These are phyloP conservation scores for Catostomus latipinnis DNA, from an alignment of 2,797 vertebrate genomes.

Conservation along the genomic window DNA sequence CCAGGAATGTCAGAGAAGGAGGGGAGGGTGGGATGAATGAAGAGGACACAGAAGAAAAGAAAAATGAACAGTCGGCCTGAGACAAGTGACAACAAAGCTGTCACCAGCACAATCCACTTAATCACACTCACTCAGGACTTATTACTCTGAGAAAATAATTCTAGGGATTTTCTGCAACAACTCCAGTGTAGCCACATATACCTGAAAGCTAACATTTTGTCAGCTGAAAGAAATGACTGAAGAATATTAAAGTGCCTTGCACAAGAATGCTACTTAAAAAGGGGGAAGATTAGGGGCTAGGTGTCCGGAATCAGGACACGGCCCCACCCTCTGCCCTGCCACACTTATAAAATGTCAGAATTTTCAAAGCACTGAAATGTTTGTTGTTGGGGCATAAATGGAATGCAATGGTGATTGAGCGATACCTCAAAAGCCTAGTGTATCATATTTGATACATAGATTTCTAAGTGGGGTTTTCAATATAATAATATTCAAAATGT, in stretches of 20 bases:
- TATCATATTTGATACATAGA: no score
- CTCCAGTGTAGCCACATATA: not conserved
- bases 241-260: not conserved
- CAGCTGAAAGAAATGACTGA: conserved; percentile 10
- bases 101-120: not conserved
- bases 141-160: not conserved
- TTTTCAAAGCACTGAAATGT: no score
- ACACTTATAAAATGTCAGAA: no score
- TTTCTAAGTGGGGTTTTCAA: no score
- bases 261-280: not conserved
- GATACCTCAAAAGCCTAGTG: no score
- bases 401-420: no score
- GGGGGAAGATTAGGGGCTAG: not conserved
- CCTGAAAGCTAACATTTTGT: conserved; percentile 3
- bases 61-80: conserved; percentile 30
- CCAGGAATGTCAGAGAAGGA: conserved; percentile 39
- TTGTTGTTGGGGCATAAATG: no score
- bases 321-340: no score
- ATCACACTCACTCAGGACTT: no score
- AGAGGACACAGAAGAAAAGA: conserved; percentile 36
- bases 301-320: no score
- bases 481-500: no score
- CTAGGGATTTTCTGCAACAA: not conserved
- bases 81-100: conserved; percentile 12
- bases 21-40: conserved; percentile 26